Base-by-base conservation (phyloP, 2,797 vertebrate genomes). In the Enteromius unitaeniatus region DNA sequence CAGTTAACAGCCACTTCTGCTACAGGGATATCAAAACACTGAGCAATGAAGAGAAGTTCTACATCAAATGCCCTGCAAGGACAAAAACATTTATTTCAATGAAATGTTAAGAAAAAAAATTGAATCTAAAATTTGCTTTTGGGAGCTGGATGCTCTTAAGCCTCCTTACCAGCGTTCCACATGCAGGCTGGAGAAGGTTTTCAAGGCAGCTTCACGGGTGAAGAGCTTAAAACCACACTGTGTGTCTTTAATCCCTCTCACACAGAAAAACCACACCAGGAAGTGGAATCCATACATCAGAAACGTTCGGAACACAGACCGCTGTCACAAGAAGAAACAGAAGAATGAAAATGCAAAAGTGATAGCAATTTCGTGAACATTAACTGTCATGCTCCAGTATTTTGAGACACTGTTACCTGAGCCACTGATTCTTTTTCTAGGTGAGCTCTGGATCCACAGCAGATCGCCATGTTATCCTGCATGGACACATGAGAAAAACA, bases 221-320 rank as follows among this genome's bases (percentile, higher is more conserved):
- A 99, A 94, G 84, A 99, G 95, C 92, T 99, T 99, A 92, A 99
- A 99, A 77, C 98, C 97, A 0, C 98, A 99, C 87, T 99, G 98
- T 0, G 98, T 99, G 92, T 99, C 98, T 81, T 88, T 95, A 91
- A 99, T 95, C 81, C 96, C 96, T 87, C 93, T 96, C 89, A 99
- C 98, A 84, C 98, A 99, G 23, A 99, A 95, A 93, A 98, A 98
- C 97, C 98, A 99, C 67, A 99, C 98, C 84, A 99, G 94, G 94
- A 98, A 98, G 94, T 99, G 98, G 93, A 99, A 99, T 6, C 97
- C 97, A 6, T 96, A 97, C 97, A 99, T 99, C 26, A 99, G 96
- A 85, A 99, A 93, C 7, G 97, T 98, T 65, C 97, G 96, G 86
- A 99, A 99, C 86, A 96, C 14, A 15, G 98, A 99, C 42, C 98